phyloP scores from a whole-genome alignment of 2,113 vertebrate species.

The Dasypus novemcinctus region DNA sequence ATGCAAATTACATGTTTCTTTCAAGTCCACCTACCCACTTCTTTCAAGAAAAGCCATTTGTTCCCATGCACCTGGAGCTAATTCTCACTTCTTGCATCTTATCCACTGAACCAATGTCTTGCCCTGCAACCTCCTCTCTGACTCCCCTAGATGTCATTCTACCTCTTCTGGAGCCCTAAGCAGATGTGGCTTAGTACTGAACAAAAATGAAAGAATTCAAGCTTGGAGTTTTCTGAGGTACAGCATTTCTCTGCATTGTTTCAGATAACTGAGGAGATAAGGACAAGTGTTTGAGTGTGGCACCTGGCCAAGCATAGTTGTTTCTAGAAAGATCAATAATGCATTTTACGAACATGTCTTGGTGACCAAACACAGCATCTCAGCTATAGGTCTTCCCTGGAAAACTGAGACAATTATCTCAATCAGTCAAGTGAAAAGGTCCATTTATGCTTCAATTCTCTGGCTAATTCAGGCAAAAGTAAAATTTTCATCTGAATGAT shows the following conservation, averaged over 20 bases:
- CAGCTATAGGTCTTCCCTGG: conserved; percentile 64
- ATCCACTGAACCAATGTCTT: conserved; percentile 18
- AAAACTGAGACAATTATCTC: conserved; percentile 76
- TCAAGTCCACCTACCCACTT: conserved; percentile 60
- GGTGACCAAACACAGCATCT: conserved; percentile 69
- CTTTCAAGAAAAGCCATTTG: conserved; percentile 67
- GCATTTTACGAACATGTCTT: conserved; percentile 70
- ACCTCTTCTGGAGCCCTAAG: not conserved
- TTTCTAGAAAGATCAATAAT: conserved; percentile 70
- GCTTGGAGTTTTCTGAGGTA: not conserved
- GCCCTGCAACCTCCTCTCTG: not conserved
- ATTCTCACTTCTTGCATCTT: conserved; percentile 57
- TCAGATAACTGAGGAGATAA: not conserved
- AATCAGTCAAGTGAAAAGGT: conserved; percentile 78
- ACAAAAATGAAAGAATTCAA: conserved; percentile 36
- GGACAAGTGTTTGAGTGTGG: conserved; percentile 1
- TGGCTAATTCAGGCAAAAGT: conserved; percentile 79
- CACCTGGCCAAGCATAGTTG: conserved; percentile 42
- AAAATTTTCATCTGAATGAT: conserved; percentile 81
- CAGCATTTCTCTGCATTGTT: conserved; percentile 25
- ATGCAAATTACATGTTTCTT: conserved; percentile 76
- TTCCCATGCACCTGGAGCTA: conserved; percentile 66
- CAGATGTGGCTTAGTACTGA: not conserved
- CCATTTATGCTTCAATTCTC: conserved; percentile 78
- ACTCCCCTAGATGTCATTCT: conserved; percentile 47